Conservation (phyloP, 2,113 vertebrate species). For the Diglossa brunneiventris region DNA sequence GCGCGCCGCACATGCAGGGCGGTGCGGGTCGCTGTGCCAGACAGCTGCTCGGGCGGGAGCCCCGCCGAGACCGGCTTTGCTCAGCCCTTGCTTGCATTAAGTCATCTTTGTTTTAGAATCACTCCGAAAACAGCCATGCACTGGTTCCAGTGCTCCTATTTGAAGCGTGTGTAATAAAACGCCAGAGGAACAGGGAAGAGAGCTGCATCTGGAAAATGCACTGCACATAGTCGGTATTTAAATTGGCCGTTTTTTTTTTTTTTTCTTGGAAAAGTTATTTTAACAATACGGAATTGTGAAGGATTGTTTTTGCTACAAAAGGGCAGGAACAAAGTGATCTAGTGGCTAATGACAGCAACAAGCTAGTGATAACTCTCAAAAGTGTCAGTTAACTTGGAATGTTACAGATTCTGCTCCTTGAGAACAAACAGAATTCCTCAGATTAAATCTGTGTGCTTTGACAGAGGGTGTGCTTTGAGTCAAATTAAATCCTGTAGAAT, state of each 20-base stretch:
- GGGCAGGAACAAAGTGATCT: background rate
- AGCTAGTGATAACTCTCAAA: background rate
- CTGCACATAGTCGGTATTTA: background rate
- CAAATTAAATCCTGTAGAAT: background rate
- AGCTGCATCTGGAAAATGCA: background rate
- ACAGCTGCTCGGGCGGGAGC: background rate
- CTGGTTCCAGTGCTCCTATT: fast-evolving
- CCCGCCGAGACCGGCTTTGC: fast-evolving
- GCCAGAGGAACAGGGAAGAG: fast-evolving
- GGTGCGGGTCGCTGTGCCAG: background rate
- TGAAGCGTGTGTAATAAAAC: background rate
- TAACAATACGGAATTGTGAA: background rate
- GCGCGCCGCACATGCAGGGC: fast-evolving
- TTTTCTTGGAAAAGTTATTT: background rate
- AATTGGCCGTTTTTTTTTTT: background rate
- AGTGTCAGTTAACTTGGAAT: background rate
- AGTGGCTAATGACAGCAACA: background rate
- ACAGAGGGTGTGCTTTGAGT: background rate
- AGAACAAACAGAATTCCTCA: background rate
- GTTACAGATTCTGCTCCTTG: background rate
- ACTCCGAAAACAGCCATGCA: fast-evolving
- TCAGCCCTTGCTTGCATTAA: background rate
- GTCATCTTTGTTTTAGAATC: background rate
- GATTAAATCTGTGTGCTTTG: background rate
- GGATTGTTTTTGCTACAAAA: background rate